Base-by-base conservation (phyloP, 2,797 vertebrate genomes). In the Phoeniculus purpureus region DNA sequence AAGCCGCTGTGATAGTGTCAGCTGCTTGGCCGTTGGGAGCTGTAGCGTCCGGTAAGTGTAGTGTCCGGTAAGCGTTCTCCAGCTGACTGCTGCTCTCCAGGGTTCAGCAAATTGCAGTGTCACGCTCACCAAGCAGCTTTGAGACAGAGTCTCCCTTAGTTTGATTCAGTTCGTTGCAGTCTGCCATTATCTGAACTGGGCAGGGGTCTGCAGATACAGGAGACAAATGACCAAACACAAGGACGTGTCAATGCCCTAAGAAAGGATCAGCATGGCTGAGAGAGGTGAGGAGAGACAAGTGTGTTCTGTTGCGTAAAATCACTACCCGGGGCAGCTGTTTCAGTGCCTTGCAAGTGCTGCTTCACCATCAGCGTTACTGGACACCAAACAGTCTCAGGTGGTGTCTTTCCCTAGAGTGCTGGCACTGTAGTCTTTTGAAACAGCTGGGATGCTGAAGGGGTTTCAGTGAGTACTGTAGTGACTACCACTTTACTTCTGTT, bases 391-490 rank as follows among this genome's bases (percentile, higher is more conserved):
- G 22, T 64, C 59, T 62, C 27, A 48, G 50, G 65, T 8, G 93
- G 75, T 32, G 88, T 71, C 55, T 81, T 68, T 76, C 81, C 87
- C 50, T 83, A 87, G 64, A 87, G 23, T 29, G 51, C 29, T 92
- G 80, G 9, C 37, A 56, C 6, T 89, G 45, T 40, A 85, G 60
- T 55, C 27, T 77, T 93, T 67, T 70, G 59, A n/a, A n/a, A 87
- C 70, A 91, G 70, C 85, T 84, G 78, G 56, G 60, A 81, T 71
- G 72, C 71, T 87, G 82, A 16, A 75, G 73, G n/a, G 68, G 31
- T 75, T 89, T 17, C 79, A 85, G 62, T 81, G 73, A 93, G 73
- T 94, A 82, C 75, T 90, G 65, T 4, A 85, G 12, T 61, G 23
- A 81, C 40, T 21, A 56, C 62, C 68, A 59, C 62, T 75, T 62